Percentiles rank a stretch among this genome's conserved stretches.
Evolutionary conservation across 2,888 invertebrate genomes (phyloP).

Genomic region (Habroteleia sp.): DNA sequence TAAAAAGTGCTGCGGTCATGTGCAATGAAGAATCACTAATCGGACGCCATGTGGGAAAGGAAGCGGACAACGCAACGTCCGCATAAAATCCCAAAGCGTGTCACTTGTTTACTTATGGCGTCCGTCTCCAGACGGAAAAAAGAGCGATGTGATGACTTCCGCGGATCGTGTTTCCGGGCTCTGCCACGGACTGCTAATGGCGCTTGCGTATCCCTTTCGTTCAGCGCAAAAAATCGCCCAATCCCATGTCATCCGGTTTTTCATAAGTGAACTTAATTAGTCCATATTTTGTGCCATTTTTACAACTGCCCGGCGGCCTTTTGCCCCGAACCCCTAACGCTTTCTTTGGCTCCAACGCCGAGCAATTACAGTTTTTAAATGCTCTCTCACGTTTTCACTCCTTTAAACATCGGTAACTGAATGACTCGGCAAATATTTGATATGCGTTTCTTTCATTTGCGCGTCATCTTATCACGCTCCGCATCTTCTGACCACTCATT

Average conservation of each 20-base stretch:
- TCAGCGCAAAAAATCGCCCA: neutral
- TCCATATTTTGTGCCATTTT: conserved; percentile 26
- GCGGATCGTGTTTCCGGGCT: conserved; percentile 69
- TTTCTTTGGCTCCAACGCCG: conserved; percentile 59
- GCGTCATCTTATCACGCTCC: conserved; percentile 33
- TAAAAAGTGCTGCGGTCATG: too few relatives aligned
- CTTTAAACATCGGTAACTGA: conserved; percentile 35
- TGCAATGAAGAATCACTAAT: too few relatives aligned
- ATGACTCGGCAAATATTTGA: conserved; percentile 46
- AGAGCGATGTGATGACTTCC: conserved; percentile 67
- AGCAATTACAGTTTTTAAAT: conserved; percentile 67
- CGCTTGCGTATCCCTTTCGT: neutral
- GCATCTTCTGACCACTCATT: conserved; percentile 19
- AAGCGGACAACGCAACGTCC: conserved; percentile 10
- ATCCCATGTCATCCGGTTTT: conserved; percentile 15
- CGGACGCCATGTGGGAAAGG: conserved; percentile 5
- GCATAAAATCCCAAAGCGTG: conserved; percentile 41
- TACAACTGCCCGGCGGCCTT: too few relatives aligned
- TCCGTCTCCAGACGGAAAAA: conserved; percentile 52
- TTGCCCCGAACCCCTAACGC: conserved; percentile 25
- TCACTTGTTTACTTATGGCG: conserved; percentile 40
- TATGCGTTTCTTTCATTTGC: conserved; percentile 43
- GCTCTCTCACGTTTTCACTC: conserved; percentile 67
- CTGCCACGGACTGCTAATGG: conserved; percentile 50
- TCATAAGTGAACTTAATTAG: conserved; percentile 47